Percentiles rank a stretch among this genome's conserved stretches.
phyloP scores from a whole-genome alignment of 2,113 vertebrate genomes.

The Sitta europaea region DNA sequence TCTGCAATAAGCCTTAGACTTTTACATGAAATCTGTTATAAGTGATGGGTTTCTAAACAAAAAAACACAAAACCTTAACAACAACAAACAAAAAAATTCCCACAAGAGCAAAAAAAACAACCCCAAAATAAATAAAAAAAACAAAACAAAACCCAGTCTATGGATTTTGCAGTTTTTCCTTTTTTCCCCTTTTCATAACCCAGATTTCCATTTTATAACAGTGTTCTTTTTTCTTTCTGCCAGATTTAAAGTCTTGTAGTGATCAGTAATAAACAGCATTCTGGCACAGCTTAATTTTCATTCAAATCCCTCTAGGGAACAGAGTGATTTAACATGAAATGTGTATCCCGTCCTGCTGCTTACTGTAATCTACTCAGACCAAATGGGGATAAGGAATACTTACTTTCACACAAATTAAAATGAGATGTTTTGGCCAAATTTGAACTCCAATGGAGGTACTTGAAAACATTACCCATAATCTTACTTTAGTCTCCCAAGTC shows the following conservation, averaged over 20 bases:
- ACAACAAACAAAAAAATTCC: not conserved
- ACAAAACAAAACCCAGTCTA: not conserved
- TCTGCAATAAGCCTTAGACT: not conserved
- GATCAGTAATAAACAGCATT: conserved; percentile 12
- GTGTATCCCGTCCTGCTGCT: not conserved
- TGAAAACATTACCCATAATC: not conserved
- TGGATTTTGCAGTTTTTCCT: not conserved
- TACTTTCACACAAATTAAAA: conserved; percentile 21
- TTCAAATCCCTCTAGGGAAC: not conserved
- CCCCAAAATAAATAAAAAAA: not conserved
- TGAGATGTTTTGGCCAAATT: not conserved
- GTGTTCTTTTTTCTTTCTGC: not conserved
- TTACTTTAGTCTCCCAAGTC: not conserved
- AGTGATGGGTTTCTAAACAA: not conserved
- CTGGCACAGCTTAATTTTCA: conserved; percentile 14
- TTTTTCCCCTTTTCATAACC: not conserved
- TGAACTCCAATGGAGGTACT: not conserved
- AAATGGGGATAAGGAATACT: conserved; percentile 3
- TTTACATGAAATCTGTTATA: not conserved
- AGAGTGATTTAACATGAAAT: not conserved
- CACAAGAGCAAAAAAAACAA: too few species aligned
- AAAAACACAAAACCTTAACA: not conserved
- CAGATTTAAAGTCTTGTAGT: not conserved
- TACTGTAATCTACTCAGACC: conserved; percentile 18
- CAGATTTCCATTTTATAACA: not conserved